These are phyloP conservation scores for Sericinus montela DNA, from an alignment of 2,888 invertebrate species.

Conservation along the genomic window DNA sequence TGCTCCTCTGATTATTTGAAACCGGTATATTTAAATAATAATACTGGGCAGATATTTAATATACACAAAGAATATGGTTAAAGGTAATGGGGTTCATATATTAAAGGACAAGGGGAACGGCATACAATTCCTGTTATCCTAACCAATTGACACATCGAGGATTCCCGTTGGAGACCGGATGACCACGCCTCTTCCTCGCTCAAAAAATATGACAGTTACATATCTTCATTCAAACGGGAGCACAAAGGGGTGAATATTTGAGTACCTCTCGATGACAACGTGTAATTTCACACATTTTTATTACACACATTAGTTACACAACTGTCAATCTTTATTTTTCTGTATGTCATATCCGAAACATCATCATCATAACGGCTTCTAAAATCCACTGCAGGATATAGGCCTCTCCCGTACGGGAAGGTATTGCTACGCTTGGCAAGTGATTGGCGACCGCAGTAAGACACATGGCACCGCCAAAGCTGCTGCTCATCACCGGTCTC, in stretches of 20 bases:
- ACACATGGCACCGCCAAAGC: no score
- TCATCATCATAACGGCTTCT: conserved; percentile 1
- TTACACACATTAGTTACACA: conserved; percentile 11
- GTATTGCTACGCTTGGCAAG: no score
- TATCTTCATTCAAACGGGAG: conserved; percentile 35
- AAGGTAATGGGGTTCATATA: conserved; percentile 4
- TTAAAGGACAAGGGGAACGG: conserved; percentile 33
- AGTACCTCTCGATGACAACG: not conserved
- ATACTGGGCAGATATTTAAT: conserved; percentile 3
- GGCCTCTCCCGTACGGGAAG: no score
- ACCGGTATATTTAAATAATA: conserved; percentile 15
- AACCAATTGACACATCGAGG: conserved; percentile 32
- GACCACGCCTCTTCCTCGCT: conserved; percentile 71
- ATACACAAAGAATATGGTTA: conserved; percentile 10
- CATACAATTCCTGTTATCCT: conserved; percentile 54
- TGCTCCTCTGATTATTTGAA: not conserved
- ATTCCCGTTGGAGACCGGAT: conserved; percentile 58
- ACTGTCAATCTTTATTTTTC: not conserved
- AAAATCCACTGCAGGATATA: not conserved
- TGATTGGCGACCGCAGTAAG: no score
- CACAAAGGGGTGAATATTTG: conserved; percentile 32
- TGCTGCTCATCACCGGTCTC: no score
- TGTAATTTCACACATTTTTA: conserved; percentile 13
- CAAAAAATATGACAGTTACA: conserved; percentile 53
- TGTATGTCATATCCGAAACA: conserved; percentile 4